phyloP scores from a whole-genome alignment of 2,797 vertebrate species.

The Anisognathus igniventris region DNA sequence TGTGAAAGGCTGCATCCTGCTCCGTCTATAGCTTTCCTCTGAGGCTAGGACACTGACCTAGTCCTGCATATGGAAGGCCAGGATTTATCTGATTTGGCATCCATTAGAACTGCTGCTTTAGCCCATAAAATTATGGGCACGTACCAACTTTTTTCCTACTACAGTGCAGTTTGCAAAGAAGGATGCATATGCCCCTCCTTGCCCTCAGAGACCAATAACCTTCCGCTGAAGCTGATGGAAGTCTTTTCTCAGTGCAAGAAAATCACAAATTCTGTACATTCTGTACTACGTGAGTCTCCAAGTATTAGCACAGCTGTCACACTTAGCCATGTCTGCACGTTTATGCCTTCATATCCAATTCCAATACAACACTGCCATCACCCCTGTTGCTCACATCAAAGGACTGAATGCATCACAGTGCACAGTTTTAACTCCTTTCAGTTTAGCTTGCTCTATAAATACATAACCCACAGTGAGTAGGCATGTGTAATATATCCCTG shows the following conservation, averaged over 20 bases:
- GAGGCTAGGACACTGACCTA: not conserved
- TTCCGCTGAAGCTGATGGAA: not conserved
- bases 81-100: not conserved
- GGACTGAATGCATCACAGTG: not conserved
- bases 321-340: not conserved
- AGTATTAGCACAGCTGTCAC: not conserved
- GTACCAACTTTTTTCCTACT: not conserved
- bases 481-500: not conserved
- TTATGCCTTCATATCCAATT: not conserved
- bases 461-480: not conserved
- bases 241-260: not conserved
- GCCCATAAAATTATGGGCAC: not conserved
- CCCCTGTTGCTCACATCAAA: constrained; percentile 21
- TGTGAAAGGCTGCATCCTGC: not conserved
- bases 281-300: not conserved
- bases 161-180: not conserved
- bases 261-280: not conserved
- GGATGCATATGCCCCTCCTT: not conserved
- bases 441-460: constrained; percentile 6
- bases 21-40: not conserved
- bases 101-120: not conserved
- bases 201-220: not conserved
- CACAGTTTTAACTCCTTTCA: constrained; percentile 15
- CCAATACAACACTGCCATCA: not conserved
- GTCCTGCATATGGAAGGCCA: not conserved